Evolutionary conservation across 1,140 invertebrate species (phyloP).

Genomic region (Zaprionus capensis): DNA sequence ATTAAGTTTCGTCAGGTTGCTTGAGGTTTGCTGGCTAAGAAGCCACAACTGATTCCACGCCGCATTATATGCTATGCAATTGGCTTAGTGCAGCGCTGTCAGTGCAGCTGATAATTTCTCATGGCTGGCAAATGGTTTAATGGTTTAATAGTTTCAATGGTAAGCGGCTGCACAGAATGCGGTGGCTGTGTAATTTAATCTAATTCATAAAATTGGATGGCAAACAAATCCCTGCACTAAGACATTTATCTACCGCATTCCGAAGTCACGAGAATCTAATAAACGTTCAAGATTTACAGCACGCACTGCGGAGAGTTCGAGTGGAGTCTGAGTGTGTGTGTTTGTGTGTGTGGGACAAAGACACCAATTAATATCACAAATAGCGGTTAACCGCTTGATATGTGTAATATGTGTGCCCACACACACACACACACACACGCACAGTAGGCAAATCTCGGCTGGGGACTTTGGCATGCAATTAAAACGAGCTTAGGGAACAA

Average conservation of each 20-base stretch:
- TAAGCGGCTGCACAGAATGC: conserved; percentile 4
- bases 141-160: background rate
- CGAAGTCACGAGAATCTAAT: conserved; percentile 43
- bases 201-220: conserved; percentile 18
- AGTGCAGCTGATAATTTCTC: conserved; percentile 24
- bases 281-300: conserved; percentile 29
- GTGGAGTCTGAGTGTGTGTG: conserved; percentile 44
- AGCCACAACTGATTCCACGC: background rate
- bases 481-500: conserved; percentile 62
- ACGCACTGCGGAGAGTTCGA: background rate
- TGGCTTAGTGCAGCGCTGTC: conserved; percentile 1
- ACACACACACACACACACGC: too few relatives aligned
- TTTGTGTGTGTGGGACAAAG: conserved; percentile 44
- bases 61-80: background rate
- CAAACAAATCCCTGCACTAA: conserved; percentile 17
- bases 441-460: conserved; percentile 45
- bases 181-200: conserved; percentile 8
- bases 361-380: conserved; percentile 76
- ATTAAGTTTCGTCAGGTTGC: background rate
- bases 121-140: conserved; percentile 18
- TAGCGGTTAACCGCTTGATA: conserved; percentile 69
- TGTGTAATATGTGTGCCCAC: conserved; percentile 30
- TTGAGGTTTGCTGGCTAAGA: background rate
- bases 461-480: conserved; percentile 57
- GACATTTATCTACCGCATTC: conserved; percentile 27